Evolutionary conservation across 2,888 invertebrate species (phyloP), one percentile per base, ranked within the genome.

Genomic region (Heliconius ethilla): DNA sequence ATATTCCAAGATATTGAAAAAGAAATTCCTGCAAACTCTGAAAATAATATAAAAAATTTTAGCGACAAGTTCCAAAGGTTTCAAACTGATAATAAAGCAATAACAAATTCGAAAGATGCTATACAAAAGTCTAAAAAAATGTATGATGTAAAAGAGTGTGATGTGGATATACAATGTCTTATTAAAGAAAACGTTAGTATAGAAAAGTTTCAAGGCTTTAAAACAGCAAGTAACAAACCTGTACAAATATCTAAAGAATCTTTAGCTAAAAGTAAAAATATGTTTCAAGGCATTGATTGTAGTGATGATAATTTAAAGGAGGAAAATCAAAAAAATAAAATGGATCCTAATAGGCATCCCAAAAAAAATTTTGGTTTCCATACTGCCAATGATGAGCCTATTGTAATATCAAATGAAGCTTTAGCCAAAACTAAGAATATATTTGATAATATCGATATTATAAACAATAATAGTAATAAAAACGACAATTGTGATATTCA

Each of bases 161-260:
- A 77, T 9, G 33, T 22, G 22, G 33, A 59, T 59, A 72, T 15
- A 33, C 13, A 33, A n/a, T 22, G 22, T 55, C 27, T 15, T 13
- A 59, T 13, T 22, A 45, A 51, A 29, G 25, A 70, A 27, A 51
- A 27, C 13, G 33, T 59, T 55, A 72, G 33, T 33, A 55, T n/a
- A 15, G n/a, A 33, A 11, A 55, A 72, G 5, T 70, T 51, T 70
- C 15, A 78, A 74, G 87, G 87, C 29, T 91, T 91, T 79, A 84
- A 87, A 84, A 92, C 90, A 22, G 90, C 90, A 25, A 88, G 83
- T 82, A 90, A 91, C 25, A 89, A 87, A 82, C 78, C 80, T 55
- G 85, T 89, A 59, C 67, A 75, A 37, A 82, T 90, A 69, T 88
- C 88, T 13, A 83, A 86, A 65, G 78, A 83, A 70, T 83, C 87